Conservation (phyloP, 2,888 invertebrate genomes). For the Caenorhabditis sulstoni region DNA sequence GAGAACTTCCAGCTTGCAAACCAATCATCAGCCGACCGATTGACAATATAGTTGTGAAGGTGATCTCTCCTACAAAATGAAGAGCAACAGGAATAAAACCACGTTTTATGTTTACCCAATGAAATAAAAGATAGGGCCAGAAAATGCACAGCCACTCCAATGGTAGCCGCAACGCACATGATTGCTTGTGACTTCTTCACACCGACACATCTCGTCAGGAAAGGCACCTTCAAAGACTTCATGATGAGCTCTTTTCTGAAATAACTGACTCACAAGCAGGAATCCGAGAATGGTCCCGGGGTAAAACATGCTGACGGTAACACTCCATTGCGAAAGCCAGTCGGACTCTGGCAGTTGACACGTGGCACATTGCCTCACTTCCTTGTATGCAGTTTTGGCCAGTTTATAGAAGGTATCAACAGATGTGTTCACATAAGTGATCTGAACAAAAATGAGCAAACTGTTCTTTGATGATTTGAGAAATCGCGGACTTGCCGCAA, state of each 20-base stretch:
- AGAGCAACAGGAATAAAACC: conserved; percentile 21
- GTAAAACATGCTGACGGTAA: conserved; percentile 76
- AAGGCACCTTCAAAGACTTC: conserved; percentile 70
- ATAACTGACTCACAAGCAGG: conserved; percentile 58
- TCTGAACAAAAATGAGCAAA: conserved; percentile 65
- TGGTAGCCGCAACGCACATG: conserved; percentile 72
- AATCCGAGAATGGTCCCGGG: conserved; percentile 78
- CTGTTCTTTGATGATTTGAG: too few relatives aligned
- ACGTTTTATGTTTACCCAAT: conserved; percentile 32
- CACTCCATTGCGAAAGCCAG: conserved; percentile 75
- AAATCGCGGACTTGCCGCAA: too few relatives aligned
- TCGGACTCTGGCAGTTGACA: conserved; percentile 60
- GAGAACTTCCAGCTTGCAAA: conserved; percentile 74
- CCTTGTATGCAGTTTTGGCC: conserved; percentile 63
- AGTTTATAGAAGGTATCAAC: conserved; percentile 72
- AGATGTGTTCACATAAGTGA: conserved; percentile 80
- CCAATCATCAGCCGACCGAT: conserved; percentile 77
- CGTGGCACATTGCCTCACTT: conserved; percentile 36
- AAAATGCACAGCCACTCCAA: conserved; percentile 73
- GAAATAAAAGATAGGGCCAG: conserved; percentile 59
- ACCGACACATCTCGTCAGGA: conserved; percentile 71
- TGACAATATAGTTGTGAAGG: conserved; percentile 66
- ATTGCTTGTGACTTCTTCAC: conserved; percentile 70
- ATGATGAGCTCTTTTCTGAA: too few relatives aligned
- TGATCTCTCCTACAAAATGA: conserved; percentile 67